Evolutionary conservation across 2,888 invertebrate species (phyloP), one percentile per base, ranked within the genome.

Genomic region (Patella ulyssiponensis): DNA sequence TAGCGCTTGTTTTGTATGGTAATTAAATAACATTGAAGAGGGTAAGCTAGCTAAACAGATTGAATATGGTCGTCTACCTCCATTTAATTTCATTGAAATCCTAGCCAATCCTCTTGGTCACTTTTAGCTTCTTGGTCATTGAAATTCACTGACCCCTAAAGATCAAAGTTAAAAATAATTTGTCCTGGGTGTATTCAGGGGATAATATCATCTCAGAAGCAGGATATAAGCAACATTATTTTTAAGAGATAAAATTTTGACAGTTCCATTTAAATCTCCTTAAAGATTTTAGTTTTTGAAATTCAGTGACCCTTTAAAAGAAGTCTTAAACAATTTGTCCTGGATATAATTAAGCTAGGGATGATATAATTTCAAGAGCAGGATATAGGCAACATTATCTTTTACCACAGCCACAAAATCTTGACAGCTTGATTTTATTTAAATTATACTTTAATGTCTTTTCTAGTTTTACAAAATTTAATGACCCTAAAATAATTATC

Each of bases 181-280:
- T 64, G 64, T 64, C 23, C 44, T 9, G 44, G 44, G 44, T 44
- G 44, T 44, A 44, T 44, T 44, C 9, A 44, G 9, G 44, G 44
- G 44, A 44, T 44, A 44, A 44, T 44, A 44, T 44, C 44, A 44
- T 44, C 44, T 44, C 44, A 44, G 44, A 64, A 23, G 23, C 64
- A 64, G 64, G 64, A 64, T 64, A 23, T 23, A 64, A 64, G 64
- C 64, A 23, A 64, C 64, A 64, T 64, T 64, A 64, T 64, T 64
- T 64, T 64, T 64, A 23, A 44, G 44, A 44, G 44, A 44, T 44
- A 44, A 44, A 44, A 44, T 44, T 44, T 44, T 44, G 44, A 44
- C 44, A 44, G 44, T 44, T 44, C 44, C 44, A 44, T 44, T 44
- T 44, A 44, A 44, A 44, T 44, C 44, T 44, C 44, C 64, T 64